Evolutionary conservation across 2,888 invertebrate genomes (phyloP), one percentile per base, ranked within the genome.

Genomic region (Strigamia transsilvanica): DNA sequence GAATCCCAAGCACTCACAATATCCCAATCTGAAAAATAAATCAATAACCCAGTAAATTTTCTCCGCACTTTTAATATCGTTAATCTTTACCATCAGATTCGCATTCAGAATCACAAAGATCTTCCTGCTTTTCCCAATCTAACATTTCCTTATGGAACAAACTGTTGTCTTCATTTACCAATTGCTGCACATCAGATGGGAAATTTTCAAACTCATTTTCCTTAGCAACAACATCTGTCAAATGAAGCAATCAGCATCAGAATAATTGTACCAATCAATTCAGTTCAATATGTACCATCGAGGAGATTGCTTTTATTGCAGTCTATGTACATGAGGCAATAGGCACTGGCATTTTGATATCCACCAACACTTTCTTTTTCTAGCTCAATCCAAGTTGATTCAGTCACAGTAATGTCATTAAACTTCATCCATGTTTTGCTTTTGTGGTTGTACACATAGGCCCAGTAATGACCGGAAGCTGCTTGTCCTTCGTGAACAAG

Each of bases 401-500:
- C 88, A 7, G 87, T 86, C 38, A 89, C 89, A 13, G 88, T 86
- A 77, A 88, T 88, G 85, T 89, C 89, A 85, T 89, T 89, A 84
- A 88, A 89, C 85, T 89, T 89, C 61, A 88, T 86, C 89, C 89
- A 89, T 78, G 85, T 84, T n/a, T 85, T 83, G 32, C 85, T 84
- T 5, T 83, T 83, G n/a, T 85, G 85, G 84, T 88, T 87, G 84
- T 86, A 87, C 51, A 89, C 87, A 84, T 89, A 89, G 2, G 89
- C 88, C 89, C 89, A 89, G 86, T 89, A 89, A 85, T 89, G 89
- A 27, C 89, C 89, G 0, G 88, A 88, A 12, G 88, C 88, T 13
- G 89, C 89, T 84, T 89, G 88, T 23, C 89, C 89, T 84, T 89
- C 89, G 83, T 89, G 89, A 6, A 89, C 89, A 82, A 89, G 85